Conservation (phyloP, 2,797 vertebrate genomes). For the Cyprinella venusta region DNA sequence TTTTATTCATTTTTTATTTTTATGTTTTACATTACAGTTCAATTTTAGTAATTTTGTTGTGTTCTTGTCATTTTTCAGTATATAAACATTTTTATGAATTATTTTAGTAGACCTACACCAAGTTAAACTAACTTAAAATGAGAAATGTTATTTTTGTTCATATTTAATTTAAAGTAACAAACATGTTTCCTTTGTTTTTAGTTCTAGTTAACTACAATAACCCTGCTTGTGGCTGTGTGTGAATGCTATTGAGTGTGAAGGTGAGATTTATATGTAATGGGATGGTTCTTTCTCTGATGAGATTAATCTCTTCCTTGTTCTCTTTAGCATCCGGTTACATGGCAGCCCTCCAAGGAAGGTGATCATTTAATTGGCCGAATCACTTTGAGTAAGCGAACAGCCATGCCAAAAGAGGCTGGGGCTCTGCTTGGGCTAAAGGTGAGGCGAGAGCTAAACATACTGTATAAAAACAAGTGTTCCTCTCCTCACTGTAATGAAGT, state of each 20-base stretch:
- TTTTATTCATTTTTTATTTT: neutral
- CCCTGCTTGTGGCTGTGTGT: constrained; percentile 12
- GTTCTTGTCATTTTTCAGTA: neutral
- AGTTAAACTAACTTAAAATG: neutral
- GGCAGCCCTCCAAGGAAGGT: constrained; percentile 98
- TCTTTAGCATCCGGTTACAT: constrained; percentile 94
- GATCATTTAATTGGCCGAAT: constrained; percentile 97
- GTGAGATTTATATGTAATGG: constrained; percentile 47
- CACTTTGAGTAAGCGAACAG: constrained; percentile 95
- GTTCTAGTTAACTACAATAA: neutral
- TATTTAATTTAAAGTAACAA: neutral
- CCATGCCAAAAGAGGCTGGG: constrained; percentile 96
- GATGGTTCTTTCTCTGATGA: constrained; percentile 49
- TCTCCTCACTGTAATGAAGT: neutral
- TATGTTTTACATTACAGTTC: neutral
- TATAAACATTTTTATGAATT: neutral
- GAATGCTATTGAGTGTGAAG: constrained; percentile 13
- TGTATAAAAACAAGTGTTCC: constrained; percentile 1
- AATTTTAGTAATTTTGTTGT: neutral
- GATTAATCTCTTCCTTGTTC: constrained; percentile 63
- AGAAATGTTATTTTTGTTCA: neutral
- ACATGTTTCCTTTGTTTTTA: neutral
- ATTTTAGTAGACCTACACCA: neutral
- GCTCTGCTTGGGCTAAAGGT: constrained; percentile 96
- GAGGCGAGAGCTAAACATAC: constrained; percentile 60